Conservation (phyloP, 2,113 vertebrate species). For the Lates calcarifer region DNA sequence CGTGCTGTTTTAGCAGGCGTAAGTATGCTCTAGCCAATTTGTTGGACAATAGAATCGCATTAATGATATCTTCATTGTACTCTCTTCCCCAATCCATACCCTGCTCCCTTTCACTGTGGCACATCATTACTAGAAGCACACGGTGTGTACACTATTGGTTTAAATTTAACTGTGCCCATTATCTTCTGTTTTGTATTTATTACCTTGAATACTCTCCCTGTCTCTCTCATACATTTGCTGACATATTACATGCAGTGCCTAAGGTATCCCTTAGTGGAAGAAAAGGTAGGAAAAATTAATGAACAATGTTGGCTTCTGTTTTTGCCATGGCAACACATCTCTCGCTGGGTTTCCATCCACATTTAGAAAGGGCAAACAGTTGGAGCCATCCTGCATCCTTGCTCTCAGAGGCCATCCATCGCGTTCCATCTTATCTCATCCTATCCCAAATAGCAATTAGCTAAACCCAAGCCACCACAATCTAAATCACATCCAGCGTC, state of each 20-base stretch:
- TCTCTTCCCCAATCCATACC: constrained; percentile 24
- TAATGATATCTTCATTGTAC: constrained; percentile 59
- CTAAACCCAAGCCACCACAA: constrained; percentile 55
- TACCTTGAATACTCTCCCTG: not conserved
- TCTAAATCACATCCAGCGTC: constrained; percentile 66
- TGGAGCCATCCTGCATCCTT: constrained; percentile 26
- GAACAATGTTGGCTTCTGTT: constrained; percentile 5
- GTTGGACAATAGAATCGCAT: constrained; percentile 58
- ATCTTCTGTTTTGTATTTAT: constrained; percentile 11
- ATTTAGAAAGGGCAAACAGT: constrained; percentile 48
- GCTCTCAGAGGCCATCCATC: constrained; percentile 33
- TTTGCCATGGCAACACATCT: constrained; percentile 69
- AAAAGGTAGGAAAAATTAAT: constrained; percentile 21
- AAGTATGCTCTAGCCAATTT: constrained; percentile 67
- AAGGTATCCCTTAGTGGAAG: not conserved
- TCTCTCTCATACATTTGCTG: not conserved
- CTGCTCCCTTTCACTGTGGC: constrained; percentile 5
- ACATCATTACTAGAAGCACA: not conserved
- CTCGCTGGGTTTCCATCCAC: constrained; percentile 55
- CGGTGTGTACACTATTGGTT: not conserved
- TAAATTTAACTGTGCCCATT: not conserved
- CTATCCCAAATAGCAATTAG: constrained; percentile 72
- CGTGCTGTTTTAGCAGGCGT: constrained; percentile 57
- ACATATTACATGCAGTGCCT: not conserved
- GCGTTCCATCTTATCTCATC: constrained; percentile 52